Evolutionary conservation across 2,797 vertebrate species (phyloP).

Genomic region (Hephaestus fuliginosus): DNA sequence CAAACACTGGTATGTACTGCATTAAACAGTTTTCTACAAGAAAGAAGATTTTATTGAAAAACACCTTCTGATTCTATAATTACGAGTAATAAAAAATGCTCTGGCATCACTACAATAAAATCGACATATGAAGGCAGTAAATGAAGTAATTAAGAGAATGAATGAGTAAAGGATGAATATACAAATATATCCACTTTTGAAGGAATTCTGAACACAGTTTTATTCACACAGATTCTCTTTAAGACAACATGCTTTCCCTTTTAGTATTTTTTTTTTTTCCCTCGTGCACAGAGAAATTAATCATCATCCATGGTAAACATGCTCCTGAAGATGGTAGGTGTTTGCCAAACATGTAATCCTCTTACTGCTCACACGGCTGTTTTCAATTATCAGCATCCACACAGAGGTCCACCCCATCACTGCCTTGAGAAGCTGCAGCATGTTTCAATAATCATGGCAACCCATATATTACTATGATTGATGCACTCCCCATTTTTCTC

Average conservation of each 20-base stretch:
- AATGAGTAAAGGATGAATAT: not conserved
- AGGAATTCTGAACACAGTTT: not conserved
- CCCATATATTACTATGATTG: constrained; percentile 58
- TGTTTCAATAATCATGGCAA: constrained; percentile 48
- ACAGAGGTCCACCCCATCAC: constrained; percentile 11
- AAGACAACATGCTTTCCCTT: not conserved
- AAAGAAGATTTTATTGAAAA: not conserved
- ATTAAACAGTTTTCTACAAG: not conserved
- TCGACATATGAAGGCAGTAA: not conserved
- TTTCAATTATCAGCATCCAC: constrained; percentile 51
- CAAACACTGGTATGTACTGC: not conserved
- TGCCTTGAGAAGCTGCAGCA: constrained; percentile 29
- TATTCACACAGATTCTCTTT: not conserved
- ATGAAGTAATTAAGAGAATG: not conserved
- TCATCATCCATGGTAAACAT: constrained; percentile 53
- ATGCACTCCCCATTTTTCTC: constrained; percentile 49
- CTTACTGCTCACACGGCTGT: constrained; percentile 52
- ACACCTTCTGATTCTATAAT: not conserved
- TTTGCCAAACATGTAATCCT: constrained; percentile 63
- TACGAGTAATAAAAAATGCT: not conserved
- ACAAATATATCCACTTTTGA: not conserved
- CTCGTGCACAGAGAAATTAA: constrained; percentile 37
- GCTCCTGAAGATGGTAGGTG: constrained; percentile 33
- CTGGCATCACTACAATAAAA: not conserved
- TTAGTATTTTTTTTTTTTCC: not conserved